Percentiles rank a stretch among this genome's conserved stretches.
These are phyloP conservation scores for Caranx ignobilis DNA, from an alignment of 2,113 vertebrate genomes.

Conservation along the genomic window DNA sequence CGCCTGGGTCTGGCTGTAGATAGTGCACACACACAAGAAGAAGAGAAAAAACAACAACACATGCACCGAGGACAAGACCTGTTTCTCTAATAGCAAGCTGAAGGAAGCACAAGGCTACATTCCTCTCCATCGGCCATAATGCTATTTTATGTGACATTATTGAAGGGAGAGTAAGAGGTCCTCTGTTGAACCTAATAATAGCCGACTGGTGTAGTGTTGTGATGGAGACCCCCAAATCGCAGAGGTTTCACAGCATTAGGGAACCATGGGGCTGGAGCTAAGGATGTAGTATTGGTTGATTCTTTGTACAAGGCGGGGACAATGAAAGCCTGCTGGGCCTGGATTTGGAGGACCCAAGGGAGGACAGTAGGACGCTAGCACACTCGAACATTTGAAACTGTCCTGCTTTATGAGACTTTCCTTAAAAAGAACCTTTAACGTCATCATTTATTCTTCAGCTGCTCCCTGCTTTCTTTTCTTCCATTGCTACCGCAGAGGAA, in stretches of 20 bases:
- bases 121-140: conserved; percentile 3
- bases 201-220: conserved; percentile 55
- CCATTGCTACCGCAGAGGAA: background rate
- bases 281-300: conserved; percentile 42
- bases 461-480: background rate
- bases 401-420: background rate
- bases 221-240: conserved; percentile 46
- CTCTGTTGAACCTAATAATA: conserved; percentile 60
- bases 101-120: conserved; percentile 17
- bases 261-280: conserved; percentile 33
- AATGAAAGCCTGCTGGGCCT: conserved; percentile 65
- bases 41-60: conserved; percentile 45
- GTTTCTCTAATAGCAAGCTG: conserved; percentile 46
- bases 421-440: background rate
- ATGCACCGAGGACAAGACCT: conserved; percentile 16
- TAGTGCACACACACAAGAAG: conserved; percentile 46
- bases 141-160: conserved; percentile 37
- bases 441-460: background rate
- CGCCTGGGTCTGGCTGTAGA: conserved; percentile 61
- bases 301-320: conserved; percentile 63
- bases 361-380: conserved; percentile 14
- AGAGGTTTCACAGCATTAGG: conserved; percentile 47
- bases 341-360: conserved; percentile 34
- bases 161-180: conserved; percentile 33
- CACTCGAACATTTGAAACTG: conserved; percentile 1